Conservation (phyloP, 2,797 vertebrate species). For the Periparus ater region DNA sequence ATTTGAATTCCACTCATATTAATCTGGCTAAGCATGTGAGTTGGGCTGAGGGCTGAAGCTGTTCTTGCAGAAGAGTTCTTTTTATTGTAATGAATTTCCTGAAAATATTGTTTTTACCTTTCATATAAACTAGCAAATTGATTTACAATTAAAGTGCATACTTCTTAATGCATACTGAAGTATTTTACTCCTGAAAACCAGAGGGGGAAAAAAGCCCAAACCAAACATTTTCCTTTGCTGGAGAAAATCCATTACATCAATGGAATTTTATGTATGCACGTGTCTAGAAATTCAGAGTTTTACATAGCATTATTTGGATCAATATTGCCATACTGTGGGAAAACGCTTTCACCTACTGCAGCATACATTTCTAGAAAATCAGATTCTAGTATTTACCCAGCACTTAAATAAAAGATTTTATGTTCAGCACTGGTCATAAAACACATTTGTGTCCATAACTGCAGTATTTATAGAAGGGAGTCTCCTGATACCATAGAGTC, state of each 20-base stretch:
- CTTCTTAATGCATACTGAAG: neutral
- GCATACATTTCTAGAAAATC: neutral
- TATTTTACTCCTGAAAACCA: neutral
- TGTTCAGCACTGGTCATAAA: neutral
- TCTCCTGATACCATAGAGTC: neutral
- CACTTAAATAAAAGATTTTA: neutral
- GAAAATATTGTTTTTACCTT: neutral
- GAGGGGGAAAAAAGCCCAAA: neutral
- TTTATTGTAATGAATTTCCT: neutral
- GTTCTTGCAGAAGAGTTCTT: neutral
- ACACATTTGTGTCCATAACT: neutral
- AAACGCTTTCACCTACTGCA: neutral
- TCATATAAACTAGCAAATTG: neutral
- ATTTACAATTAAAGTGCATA: neutral
- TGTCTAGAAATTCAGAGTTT: neutral
- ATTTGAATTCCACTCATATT: neutral
- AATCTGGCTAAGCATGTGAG: neutral
- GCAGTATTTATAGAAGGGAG: neutral
- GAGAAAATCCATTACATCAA: neutral
- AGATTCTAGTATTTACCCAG: neutral
- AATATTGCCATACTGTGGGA: neutral
- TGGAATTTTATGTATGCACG: rapidly evolving
- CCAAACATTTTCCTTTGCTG: neutral
- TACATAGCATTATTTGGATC: neutral
- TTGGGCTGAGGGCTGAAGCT: neutral